Evolutionary conservation across 2,113 vertebrate genomes (phyloP), one percentile per base, ranked within the genome.

Genomic region (Zeus faber): DNA sequence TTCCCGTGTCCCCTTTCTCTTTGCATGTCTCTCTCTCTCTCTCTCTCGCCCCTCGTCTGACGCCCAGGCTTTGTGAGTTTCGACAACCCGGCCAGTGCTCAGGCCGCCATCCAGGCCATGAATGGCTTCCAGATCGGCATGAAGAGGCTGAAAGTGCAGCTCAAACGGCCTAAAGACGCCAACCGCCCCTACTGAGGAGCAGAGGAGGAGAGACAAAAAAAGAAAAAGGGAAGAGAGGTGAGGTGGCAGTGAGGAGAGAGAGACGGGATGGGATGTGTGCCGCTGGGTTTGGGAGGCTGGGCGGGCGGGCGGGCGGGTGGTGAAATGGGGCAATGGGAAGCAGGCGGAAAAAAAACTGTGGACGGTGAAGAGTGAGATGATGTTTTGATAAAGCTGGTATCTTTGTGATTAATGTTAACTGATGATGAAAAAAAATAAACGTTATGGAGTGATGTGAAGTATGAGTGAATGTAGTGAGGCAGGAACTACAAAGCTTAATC

Each of bases 81-180:
- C 74, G 94, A 95, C 89, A 96, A 96, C 91, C 93, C 94, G 0
- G 89, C 91, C 60, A 94, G 93, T 3, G 93, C 94, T 48, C 94
- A 96, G 84, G 91, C 93, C 0, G 92, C 93, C 76, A 95, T 95
- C 82, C 94, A 95, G 84, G 91, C 94, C 65, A 95, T 95, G 94
- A 95, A 95, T 10, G 94, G 94, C 14, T 95, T 95, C 85, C 94
- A 95, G 91, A 95, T 95, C 1, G 94, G 93, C 57, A 95, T 95
- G 93, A 96, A 96, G 60, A 91, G 94, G 62, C 93, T 96, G 78
- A 94, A 96, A 77, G 94, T 96, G 70, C 94, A 96, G 82, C 90
- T 96, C 55, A 96, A 95, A 83, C 75, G 94, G 85, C 93, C 93
- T 49, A 95, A 94, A 86, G 93, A 95, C 1, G 93, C 93, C 82